Percentiles rank a stretch among this genome's conserved stretches.
These are phyloP conservation scores for Pseudococcus viburni DNA, from an alignment of 2,888 invertebrate genomes.

Conservation along the genomic window DNA sequence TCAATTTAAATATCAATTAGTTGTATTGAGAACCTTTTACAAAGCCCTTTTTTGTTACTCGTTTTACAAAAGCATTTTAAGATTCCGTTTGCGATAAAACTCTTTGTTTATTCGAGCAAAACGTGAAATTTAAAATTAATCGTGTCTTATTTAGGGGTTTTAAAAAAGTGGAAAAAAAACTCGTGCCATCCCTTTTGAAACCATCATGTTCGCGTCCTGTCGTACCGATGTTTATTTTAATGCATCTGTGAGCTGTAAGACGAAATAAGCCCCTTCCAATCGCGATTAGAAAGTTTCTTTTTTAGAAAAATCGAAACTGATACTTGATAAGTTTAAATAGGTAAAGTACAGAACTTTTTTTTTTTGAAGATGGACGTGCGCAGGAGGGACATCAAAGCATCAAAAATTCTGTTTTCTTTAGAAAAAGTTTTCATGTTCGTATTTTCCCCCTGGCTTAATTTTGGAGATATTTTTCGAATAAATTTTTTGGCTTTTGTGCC, in stretches of 20 bases:
- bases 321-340: too few species aligned
- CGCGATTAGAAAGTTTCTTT: neutral
- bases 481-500: too few species aligned
- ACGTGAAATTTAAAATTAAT: slow-evolving; percentile 58
- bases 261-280: neutral
- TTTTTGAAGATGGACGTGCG: too few species aligned
- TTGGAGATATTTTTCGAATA: too few species aligned
- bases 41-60: slow-evolving; percentile 34
- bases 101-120: slow-evolving; percentile 56
- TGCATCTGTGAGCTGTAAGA: neutral
- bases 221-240: slow-evolving; percentile 18
- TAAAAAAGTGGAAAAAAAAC: slow-evolving; percentile 32
- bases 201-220: too few species aligned
- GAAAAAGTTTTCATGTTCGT: too few species aligned
- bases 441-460: too few species aligned
- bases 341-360: too few species aligned
- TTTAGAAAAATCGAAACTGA: neutral
- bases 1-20: slow-evolving; percentile 58
- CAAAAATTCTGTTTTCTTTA: too few species aligned
- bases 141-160: slow-evolving; percentile 46
- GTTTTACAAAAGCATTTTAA: slow-evolving; percentile 46
- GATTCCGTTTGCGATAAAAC: slow-evolving; percentile 50
- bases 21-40: slow-evolving; percentile 48
- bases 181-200: neutral
- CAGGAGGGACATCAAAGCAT: too few species aligned